Evolutionary conservation across 1,140 invertebrate species (phyloP).

Genomic region (Lerema accius): DNA sequence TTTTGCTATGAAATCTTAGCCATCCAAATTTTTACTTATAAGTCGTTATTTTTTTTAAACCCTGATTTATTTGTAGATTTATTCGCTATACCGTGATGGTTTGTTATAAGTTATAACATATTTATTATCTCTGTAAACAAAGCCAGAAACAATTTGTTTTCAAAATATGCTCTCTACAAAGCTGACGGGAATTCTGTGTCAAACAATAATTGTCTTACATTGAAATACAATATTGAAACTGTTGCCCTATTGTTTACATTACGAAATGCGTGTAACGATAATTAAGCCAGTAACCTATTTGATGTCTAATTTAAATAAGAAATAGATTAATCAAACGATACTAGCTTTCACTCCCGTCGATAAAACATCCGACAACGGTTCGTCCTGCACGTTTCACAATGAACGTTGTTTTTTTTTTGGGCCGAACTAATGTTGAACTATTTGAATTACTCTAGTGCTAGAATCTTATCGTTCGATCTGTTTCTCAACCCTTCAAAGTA

Average conservation of each 20-base stretch:
- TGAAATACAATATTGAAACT: constrained; percentile 1
- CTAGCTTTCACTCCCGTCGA: constrained; percentile 61
- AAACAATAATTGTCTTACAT: neutral
- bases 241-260: constrained; percentile 46
- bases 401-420: constrained; percentile 51
- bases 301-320: constrained; percentile 71
- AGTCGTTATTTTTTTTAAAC: too few relatives aligned
- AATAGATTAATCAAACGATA: constrained; percentile 73
- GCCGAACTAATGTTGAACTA: constrained; percentile 62
- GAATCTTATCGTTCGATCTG: constrained; percentile 69
- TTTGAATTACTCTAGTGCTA: constrained; percentile 65
- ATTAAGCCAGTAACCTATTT: constrained; percentile 62
- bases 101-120: too few relatives aligned
- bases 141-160: neutral
- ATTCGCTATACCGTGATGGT: too few relatives aligned
- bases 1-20: too few relatives aligned
- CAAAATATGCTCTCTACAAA: neutral
- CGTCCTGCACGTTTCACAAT: constrained; percentile 61
- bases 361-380: constrained; percentile 72
- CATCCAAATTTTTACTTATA: too few relatives aligned
- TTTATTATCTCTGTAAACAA: neutral
- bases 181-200: neutral
- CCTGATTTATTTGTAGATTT: too few relatives aligned
- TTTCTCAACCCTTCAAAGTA: constrained; percentile 71
- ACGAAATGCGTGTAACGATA: constrained; percentile 57